These are phyloP conservation scores for Sinocyclocheilus maitianheensis DNA, from an alignment of 2,113 vertebrate genomes.

Conservation along the genomic window DNA sequence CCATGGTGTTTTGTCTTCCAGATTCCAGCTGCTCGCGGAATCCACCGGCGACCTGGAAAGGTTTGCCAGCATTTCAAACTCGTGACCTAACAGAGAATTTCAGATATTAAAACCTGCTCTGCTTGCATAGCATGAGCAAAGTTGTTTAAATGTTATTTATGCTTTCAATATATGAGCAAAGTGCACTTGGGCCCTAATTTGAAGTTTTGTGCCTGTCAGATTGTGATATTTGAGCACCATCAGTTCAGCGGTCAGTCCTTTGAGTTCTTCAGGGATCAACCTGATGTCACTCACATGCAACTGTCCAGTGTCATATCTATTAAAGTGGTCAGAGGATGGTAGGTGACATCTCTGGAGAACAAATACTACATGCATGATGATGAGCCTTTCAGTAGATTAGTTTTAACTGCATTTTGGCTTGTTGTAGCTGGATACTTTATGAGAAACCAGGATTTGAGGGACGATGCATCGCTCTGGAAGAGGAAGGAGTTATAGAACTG, in stretches of 20 bases:
- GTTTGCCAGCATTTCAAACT: slow-evolving; percentile 68
- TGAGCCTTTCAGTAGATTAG: not conserved
- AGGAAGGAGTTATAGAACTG: slow-evolving; percentile 80
- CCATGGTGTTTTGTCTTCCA: slow-evolving; percentile 57
- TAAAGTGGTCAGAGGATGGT: slow-evolving; percentile 92
- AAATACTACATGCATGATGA: not conserved
- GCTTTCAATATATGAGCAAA: not conserved
- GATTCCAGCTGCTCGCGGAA: slow-evolving; percentile 64
- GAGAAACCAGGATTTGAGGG: slow-evolving; percentile 91
- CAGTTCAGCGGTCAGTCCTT: slow-evolving; percentile 73
- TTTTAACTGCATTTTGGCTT: not conserved
- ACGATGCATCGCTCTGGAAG: slow-evolving; percentile 84
- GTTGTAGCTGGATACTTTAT: slow-evolving; percentile 88
- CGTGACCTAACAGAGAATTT: not conserved
- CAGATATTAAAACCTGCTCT: not conserved
- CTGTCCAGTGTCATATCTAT: slow-evolving; percentile 81
- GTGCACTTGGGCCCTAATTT: not conserved
- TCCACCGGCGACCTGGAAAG: slow-evolving; percentile 92
- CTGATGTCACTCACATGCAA: slow-evolving; percentile 81
- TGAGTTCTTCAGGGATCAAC: slow-evolving; percentile 82
- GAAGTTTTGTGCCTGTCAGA: slow-evolving; percentile 68
- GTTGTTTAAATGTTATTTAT: not conserved
- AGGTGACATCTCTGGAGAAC: slow-evolving; percentile 59
- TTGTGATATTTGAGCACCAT: slow-evolving; percentile 83
- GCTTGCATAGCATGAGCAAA: not conserved